Percentiles rank a stretch among this genome's conserved stretches.
These are phyloP conservation scores for Tupiocoris notatus DNA, from an alignment of 2,888 invertebrate genomes.

Conservation along the genomic window DNA sequence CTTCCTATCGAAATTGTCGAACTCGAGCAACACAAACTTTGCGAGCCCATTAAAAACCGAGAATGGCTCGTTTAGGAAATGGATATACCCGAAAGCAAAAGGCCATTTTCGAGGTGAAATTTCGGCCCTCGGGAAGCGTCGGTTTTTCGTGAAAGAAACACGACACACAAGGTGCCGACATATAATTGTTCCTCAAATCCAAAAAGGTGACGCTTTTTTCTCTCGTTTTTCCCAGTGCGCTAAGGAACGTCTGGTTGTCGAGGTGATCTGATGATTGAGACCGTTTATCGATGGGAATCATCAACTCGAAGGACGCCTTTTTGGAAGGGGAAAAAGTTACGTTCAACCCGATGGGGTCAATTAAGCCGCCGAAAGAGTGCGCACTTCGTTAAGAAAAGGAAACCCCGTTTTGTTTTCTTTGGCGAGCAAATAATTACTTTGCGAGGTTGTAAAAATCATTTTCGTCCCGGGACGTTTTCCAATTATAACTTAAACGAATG, in stretches of 20 bases:
- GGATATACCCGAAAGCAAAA: too few relatives aligned
- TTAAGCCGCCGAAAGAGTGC: conserved; percentile 13
- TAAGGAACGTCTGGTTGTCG: neutral
- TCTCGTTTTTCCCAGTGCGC: conserved; percentile 6
- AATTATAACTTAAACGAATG: neutral
- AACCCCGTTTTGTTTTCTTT: neutral
- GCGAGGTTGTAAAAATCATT: neutral
- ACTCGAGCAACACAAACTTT: too few relatives aligned
- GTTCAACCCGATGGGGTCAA: conserved; percentile 18
- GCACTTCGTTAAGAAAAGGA: conserved; percentile 30
- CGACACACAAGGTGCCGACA: too few relatives aligned
- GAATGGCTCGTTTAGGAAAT: too few relatives aligned
- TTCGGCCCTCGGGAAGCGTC: neutral
- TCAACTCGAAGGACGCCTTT: conserved; percentile 5
- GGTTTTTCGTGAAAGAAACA: too few relatives aligned
- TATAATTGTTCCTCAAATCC: too few relatives aligned
- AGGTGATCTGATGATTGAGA: conserved; percentile 26
- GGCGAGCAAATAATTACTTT: neutral
- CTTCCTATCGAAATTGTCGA: too few relatives aligned
- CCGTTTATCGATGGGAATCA: conserved; percentile 33
- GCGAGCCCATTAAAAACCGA: too few relatives aligned
- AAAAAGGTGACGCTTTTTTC: neutral
- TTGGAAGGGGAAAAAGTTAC: conserved; percentile 6
- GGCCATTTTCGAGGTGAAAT: neutral
- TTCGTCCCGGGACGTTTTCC: neutral